phyloP scores from a whole-genome alignment of 1,140 invertebrate genomes.

The Zaprionus kolodkinae region DNA sequence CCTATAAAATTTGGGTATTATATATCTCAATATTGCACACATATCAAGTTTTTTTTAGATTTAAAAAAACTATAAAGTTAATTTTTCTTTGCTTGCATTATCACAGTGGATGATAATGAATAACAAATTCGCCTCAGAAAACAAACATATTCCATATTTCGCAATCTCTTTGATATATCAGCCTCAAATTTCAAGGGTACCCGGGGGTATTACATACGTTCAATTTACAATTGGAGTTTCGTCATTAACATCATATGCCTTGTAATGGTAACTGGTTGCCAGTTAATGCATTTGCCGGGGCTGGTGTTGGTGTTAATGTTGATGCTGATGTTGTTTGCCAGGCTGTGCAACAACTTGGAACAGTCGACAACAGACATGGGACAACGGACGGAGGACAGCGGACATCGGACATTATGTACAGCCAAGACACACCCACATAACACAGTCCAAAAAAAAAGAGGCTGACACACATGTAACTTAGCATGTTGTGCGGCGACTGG shows the following conservation, averaged over 20 bases:
- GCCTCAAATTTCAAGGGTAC: conserved; percentile 38
- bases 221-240: conserved; percentile 38
- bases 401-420: conserved; percentile 23
- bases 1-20: too few relatives aligned
- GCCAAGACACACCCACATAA: conserved; percentile 69
- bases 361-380: not conserved
- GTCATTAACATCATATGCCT: conserved; percentile 65
- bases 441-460: conserved; percentile 26
- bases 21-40: too few relatives aligned
- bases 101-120: too few relatives aligned
- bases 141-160: not conserved
- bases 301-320: conserved; percentile 58
- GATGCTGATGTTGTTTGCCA: conserved; percentile 50
- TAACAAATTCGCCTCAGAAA: not conserved
- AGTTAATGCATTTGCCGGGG: conserved; percentile 50
- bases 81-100: too few relatives aligned
- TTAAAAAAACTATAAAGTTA: too few relatives aligned
- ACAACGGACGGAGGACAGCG: not conserved
- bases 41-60: too few relatives aligned
- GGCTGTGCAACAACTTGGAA: conserved; percentile 30
- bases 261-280: conserved; percentile 68
- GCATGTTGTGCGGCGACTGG: conserved; percentile 51
- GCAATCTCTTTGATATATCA: not conserved
- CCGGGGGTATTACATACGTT: conserved; percentile 11
- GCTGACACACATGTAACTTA: conserved; percentile 72